Evolutionary conservation across 1,140 invertebrate species (phyloP).

Genomic region (Oryzaephilus surinamensis): DNA sequence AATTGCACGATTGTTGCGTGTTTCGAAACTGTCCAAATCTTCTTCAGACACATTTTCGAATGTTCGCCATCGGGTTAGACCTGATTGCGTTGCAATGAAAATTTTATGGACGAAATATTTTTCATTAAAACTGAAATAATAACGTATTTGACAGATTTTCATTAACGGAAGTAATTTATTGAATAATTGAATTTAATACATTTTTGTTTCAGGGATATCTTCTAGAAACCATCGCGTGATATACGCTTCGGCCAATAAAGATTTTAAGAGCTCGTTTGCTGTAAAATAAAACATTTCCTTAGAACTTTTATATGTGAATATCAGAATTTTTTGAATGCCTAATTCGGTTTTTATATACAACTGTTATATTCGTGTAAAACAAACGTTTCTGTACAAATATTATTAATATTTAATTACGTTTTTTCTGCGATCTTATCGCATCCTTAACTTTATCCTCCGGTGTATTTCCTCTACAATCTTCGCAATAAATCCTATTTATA

Average conservation of each 20-base stretch:
- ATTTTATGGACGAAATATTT: slow-evolving; percentile 30
- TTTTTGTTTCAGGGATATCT: no score
- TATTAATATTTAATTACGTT: background rate
- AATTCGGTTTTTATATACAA: no score
- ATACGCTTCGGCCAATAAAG: slow-evolving; percentile 12
- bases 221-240: slow-evolving; percentile 23
- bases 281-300: no score
- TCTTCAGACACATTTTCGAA: slow-evolving; percentile 11
- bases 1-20: slow-evolving; percentile 55
- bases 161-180: no score
- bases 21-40: slow-evolving; percentile 10
- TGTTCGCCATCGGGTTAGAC: slow-evolving; percentile 71
- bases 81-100: slow-evolving; percentile 78
- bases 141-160: no score
- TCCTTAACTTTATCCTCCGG: slow-evolving; percentile 15
- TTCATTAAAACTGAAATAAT: no score
- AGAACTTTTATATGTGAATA: no score
- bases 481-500: slow-evolving; percentile 26
- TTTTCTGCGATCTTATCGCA: background rate
- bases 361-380: no score
- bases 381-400: no score
- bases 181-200: no score
- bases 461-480: slow-evolving; percentile 13
- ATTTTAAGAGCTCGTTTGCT: slow-evolving; percentile 4
- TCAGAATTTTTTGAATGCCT: no score